phyloP scores from a whole-genome alignment of 2,797 vertebrate species.

The Rhynchotus rufescens region DNA sequence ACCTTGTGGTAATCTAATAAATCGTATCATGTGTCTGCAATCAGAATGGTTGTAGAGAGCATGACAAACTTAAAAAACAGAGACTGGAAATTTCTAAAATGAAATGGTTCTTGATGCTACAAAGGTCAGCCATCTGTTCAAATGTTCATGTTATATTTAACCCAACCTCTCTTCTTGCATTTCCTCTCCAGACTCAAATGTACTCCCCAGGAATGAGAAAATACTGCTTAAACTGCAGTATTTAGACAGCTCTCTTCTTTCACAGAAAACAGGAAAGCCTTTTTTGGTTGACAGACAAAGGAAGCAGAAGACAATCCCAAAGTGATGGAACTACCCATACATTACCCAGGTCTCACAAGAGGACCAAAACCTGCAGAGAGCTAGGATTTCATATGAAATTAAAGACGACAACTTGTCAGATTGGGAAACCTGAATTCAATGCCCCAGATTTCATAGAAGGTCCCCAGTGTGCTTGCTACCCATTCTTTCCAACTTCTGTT shows the following conservation, averaged over 20 bases:
- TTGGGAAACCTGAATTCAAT: background rate
- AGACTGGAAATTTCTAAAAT: slow-evolving; percentile 48
- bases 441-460: background rate
- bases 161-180: background rate
- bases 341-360: background rate
- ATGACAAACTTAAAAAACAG: background rate
- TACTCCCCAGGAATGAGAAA: background rate
- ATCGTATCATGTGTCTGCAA: background rate
- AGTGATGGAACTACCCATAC: background rate
- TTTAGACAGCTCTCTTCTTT: background rate
- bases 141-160: background rate
- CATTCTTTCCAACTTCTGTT: background rate
- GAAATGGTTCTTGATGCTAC: slow-evolving; percentile 16
- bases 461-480: background rate
- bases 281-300: background rate
- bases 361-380: background rate
- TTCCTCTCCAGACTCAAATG: background rate
- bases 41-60: slow-evolving; percentile 13
- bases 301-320: background rate
- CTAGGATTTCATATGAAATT: rapidly evolving
- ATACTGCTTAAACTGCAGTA: background rate
- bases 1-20: background rate
- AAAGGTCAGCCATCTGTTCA: slow-evolving; percentile 56
- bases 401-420: background rate
- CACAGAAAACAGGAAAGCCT: background rate